Conservation (phyloP, 2,888 invertebrate species). For the Chelonus formosanus region DNA sequence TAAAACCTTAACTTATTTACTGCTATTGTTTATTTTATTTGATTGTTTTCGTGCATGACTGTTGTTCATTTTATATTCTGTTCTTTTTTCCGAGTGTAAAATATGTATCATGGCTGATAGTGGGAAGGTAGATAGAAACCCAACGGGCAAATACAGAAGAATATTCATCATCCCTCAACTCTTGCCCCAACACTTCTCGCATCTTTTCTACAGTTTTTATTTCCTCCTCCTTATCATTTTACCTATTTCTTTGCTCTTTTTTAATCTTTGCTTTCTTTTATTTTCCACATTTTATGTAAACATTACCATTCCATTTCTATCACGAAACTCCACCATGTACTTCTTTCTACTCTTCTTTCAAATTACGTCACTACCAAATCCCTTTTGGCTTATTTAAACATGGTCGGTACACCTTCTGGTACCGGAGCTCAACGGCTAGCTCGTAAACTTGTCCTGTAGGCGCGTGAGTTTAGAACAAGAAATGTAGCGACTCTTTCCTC, state of each 20-base stretch:
- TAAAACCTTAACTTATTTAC: neutral
- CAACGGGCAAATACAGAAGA: too few relatives aligned
- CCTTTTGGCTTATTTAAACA: constrained; percentile 43
- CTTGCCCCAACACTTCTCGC: neutral
- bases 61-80: constrained; percentile 13
- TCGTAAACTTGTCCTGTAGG: constrained; percentile 38
- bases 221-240: constrained; percentile 4
- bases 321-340: neutral
- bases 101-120: too few relatives aligned
- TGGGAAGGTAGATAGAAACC: too few relatives aligned
- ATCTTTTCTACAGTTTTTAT: neutral
- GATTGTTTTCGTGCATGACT: neutral
- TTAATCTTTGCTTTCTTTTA: too few relatives aligned
- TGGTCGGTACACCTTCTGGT: constrained; percentile 16
- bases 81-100: neutral
- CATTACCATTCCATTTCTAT: neutral
- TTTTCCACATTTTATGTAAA: too few relatives aligned
- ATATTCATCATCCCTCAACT: too few relatives aligned
- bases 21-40: neutral
- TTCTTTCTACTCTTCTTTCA: constrained; percentile 27
- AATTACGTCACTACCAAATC: constrained; percentile 42
- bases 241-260: constrained; percentile 3
- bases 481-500: constrained; percentile 36
- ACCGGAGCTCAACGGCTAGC: constrained; percentile 36
- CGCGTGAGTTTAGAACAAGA: constrained; percentile 39